Percentiles rank a stretch among this genome's conserved stretches.
Conservation (phyloP, 2,888 invertebrate species). For the Dasysyrphus tricinctus region DNA sequence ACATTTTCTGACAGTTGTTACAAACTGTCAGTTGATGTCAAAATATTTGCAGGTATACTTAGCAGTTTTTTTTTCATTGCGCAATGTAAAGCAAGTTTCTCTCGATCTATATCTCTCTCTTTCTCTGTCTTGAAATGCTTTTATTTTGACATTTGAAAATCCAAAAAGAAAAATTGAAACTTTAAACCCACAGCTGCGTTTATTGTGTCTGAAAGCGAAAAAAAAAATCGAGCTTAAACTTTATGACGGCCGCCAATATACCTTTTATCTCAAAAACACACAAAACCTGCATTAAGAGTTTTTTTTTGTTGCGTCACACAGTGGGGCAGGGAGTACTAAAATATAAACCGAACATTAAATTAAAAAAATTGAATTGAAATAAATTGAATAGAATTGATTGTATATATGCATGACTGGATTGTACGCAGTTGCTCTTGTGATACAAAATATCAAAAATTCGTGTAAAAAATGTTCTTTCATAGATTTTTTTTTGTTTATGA, state of each 20-base stretch:
- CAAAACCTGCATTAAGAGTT: conserved; percentile 1
- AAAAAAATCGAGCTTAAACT: conserved; percentile 2
- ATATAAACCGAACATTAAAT: no score
- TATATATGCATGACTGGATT: no score
- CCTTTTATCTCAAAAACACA: conserved; percentile 14
- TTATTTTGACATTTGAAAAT: conserved; percentile 26
- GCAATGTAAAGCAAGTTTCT: not conserved
- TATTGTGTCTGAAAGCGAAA: conserved; percentile 1
- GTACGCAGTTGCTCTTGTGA: no score
- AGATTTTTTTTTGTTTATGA: no score
- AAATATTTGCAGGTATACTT: conserved; percentile 44
- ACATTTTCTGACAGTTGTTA: conserved; percentile 55
- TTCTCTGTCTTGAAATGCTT: not conserved
- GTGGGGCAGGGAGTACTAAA: not conserved
- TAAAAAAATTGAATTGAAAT: no score
- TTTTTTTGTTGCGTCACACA: not conserved
- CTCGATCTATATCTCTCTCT: no score
- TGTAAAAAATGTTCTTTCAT: no score
- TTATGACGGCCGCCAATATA: conserved; percentile 27
- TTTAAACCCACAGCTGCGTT: conserved; percentile 14
- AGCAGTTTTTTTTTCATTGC: conserved; percentile 2
- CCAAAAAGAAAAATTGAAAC: not conserved
- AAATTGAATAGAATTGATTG: no score
- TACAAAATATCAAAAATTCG: no score
- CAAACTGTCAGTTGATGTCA: conserved; percentile 57